These are phyloP conservation scores for Tichodroma muraria DNA, from an alignment of 2,113 vertebrate species.

Conservation along the genomic window DNA sequence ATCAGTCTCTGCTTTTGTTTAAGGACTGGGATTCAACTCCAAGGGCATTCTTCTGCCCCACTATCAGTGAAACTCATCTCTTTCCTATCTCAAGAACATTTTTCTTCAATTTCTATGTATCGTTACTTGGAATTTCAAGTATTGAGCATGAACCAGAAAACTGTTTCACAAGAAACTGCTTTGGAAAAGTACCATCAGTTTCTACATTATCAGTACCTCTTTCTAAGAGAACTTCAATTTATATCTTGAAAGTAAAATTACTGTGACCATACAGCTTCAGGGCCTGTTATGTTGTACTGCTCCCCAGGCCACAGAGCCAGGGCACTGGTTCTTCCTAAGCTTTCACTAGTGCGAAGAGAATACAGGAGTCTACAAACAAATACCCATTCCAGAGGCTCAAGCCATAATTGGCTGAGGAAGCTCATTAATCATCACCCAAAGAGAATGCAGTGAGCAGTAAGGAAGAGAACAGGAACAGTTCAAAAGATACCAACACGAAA, in stretches of 20 bases:
- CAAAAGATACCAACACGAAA: neutral
- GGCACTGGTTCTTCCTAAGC: neutral
- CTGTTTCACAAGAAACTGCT: neutral
- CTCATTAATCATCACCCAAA: neutral
- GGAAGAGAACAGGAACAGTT: neutral
- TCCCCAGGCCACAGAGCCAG: neutral
- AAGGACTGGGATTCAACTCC: neutral
- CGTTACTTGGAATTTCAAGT: neutral
- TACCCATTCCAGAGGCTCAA: neutral
- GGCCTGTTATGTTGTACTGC: fast-evolving
- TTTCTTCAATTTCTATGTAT: neutral
- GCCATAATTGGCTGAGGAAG: neutral
- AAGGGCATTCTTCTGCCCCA: neutral
- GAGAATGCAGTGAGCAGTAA: neutral
- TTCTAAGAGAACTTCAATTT: neutral
- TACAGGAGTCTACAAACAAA: neutral
- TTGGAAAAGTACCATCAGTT: neutral
- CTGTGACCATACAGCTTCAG: neutral
- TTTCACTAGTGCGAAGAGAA: neutral
- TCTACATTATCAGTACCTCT: neutral
- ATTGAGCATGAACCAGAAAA: neutral
- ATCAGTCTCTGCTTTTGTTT: neutral
- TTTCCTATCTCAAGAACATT: neutral
- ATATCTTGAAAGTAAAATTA: neutral
- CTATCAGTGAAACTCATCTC: constrained; percentile 3